Evolutionary conservation across 2,113 vertebrate species (phyloP).

Genomic region (Cepphus grylle): DNA sequence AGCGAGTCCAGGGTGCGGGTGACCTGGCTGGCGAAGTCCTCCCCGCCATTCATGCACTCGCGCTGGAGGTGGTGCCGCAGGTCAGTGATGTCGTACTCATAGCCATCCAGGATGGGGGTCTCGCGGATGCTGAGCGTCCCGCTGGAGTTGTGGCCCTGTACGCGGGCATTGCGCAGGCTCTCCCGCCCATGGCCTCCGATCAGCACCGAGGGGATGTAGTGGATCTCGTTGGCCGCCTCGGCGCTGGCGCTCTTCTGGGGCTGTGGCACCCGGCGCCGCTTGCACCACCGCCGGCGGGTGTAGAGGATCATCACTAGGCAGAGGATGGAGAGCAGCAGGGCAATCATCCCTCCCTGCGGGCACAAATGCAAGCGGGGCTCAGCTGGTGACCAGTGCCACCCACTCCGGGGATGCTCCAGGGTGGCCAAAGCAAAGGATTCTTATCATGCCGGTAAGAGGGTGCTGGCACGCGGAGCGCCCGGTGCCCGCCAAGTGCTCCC

Average conservation of each 20-base stretch:
- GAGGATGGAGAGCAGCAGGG: conserved; percentile 92
- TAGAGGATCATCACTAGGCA: conserved; percentile 97
- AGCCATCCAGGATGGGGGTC: conserved; percentile 96
- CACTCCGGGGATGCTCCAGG: accelerated
- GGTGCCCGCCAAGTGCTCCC: neutral
- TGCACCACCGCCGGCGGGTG: conserved; percentile 95
- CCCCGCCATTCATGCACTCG: conserved; percentile 97
- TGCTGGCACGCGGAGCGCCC: neutral
- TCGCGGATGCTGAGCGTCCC: conserved; percentile 96
- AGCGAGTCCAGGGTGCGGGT: conserved; percentile 94
- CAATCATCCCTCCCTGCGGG: conserved; percentile 95
- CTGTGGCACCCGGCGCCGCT: conserved; percentile 94
- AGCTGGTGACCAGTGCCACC: accelerated
- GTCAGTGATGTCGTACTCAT: conserved; percentile 97
- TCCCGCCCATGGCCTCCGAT: conserved; percentile 95
- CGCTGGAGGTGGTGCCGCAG: conserved; percentile 95
- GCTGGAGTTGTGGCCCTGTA: conserved; percentile 94
- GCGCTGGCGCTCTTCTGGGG: conserved; percentile 98
- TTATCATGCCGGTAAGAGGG: neutral
- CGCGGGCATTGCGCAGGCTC: conserved; percentile 91
- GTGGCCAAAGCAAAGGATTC: neutral
- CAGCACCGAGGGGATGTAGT: conserved; percentile 97
- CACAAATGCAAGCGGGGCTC: neutral
- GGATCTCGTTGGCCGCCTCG: conserved; percentile 96
- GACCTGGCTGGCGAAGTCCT: conserved; percentile 96